Conservation (phyloP, 1,140 invertebrate genomes). For the Pseudomyrmex concolor region DNA sequence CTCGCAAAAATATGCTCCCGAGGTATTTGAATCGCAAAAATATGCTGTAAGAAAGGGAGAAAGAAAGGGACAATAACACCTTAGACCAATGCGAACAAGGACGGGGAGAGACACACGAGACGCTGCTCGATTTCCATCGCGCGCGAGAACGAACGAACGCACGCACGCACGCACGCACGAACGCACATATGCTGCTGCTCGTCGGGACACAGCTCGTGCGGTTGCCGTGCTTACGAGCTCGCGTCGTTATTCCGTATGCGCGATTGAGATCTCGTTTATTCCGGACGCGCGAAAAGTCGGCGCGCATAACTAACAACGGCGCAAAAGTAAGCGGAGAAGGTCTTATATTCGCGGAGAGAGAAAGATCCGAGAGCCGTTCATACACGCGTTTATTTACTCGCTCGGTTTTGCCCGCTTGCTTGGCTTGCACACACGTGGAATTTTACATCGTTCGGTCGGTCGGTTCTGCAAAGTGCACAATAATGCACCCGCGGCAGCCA, state of each 20-base stretch:
- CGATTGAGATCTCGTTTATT: constrained; percentile 71
- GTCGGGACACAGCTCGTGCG: constrained; percentile 53
- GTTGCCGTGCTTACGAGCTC: constrained; percentile 67
- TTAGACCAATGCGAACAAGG: background rate
- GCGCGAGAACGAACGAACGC: background rate
- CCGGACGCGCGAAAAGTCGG: constrained; percentile 56
- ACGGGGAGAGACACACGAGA: constrained; percentile 6
- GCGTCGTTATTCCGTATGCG: constrained; percentile 67
- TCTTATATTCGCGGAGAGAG: background rate
- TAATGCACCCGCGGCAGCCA: constrained; percentile 32
- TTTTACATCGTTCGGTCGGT: constrained; percentile 41
- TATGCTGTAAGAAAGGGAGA: background rate
- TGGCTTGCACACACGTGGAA: constrained; percentile 8
- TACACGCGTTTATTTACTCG: background rate
- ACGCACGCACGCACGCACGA: background rate
- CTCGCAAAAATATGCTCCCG: background rate
- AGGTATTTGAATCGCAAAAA: background rate
- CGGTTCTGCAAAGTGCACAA: constrained; percentile 5
- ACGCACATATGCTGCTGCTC: background rate
- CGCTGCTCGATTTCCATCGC: constrained; percentile 32
- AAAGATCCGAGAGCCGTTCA: constrained; percentile 3
- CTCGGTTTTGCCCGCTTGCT: constrained; percentile 9
- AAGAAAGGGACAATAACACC: constrained; percentile 5
- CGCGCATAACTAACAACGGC: constrained; percentile 44
- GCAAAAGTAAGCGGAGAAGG: constrained; percentile 26